Evolutionary conservation across 2,888 invertebrate species (phyloP), one percentile per base, ranked within the genome.

Genomic region (Brachypalpus laphriformis): DNA sequence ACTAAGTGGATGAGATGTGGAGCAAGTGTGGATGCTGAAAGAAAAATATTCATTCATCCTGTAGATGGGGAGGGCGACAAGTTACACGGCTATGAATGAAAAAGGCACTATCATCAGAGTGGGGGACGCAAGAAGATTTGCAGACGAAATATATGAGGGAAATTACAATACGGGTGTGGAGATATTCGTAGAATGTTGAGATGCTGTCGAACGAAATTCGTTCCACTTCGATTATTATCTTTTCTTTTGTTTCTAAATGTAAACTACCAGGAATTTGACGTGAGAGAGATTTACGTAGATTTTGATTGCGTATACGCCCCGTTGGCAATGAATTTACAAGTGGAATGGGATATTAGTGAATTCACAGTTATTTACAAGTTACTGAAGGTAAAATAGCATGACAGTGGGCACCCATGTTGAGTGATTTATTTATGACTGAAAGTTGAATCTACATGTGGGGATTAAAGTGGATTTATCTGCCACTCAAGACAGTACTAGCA

Each of bases 71-170:
- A 9, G 0, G 9, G 1, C 25, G 20, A 5, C 25, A 25, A 5
- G 20, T 22, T 8, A 22, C 37, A 49, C 25, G 42, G 11, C 54
- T 54, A 54, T 63, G 61, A 72, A 63, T 72, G 61, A 63, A 72
- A 54, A 31, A 18, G 51, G 61, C 49, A 61, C n/a, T 56, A 18
- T 57, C 0, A 1, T 34, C 1, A 5, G 8, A 37, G 34, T 5
- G 11, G 14, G 65, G 8, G 28, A 11, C 0, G 6, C n/a, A n/a
- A 22, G 49, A 6, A n/a, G n/a, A 6, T 3, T 5, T 20, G 0
- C 22, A 54, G 28, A 25, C 25, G 3, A 37, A 8, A 51, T 51
- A 22, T 7, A 2, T n/a, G n/a, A n/a, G n/a, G n/a, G n/a, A n/a
- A n/a, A n/a, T n/a, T n/a, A n/a, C n/a, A 25, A 25, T 47, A n/a